Evolutionary conservation across 2,113 vertebrate species (phyloP), one percentile per base, ranked within the genome.

Genomic region (Apodemus sylvaticus): DNA sequence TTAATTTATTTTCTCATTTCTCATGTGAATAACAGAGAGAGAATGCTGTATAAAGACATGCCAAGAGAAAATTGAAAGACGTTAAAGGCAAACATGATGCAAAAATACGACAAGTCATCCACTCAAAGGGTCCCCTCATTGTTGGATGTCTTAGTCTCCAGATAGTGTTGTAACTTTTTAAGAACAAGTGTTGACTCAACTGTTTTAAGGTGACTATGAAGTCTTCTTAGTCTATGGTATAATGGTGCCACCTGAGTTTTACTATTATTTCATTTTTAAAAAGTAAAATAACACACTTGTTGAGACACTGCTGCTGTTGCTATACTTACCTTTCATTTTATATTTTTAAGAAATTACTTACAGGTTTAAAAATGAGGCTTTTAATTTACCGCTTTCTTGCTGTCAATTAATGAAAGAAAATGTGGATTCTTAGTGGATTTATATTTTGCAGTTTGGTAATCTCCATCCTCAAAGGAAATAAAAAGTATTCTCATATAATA

Each of bases 81-180:
- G 14, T 5, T 70, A 82, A 83, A 48, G 10, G 29, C 9, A 89
- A 92, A 70, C 3, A 29, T 68, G 3, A 34, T 68, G 39, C 78
- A 45, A 92, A 94, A 91, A 93, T 86, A 42, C 6, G 11, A 60
- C 86, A 85, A 42, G 53, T 10, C n/a, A 34, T 78, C 81, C 77
- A 66, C 20, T 12, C 19, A 73, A 79, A 93, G 58, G 5, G 13
- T 71, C 0, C 3, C 45, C 51, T 76, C 68, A 48, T 4, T 0
- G 89, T 93, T 91, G 22, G n/a, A 42, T n/a, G 62, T 91, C 60
- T 68, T 58, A 71, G 2, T 51, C 24, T 87, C 83, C 91, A 24
- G 34, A 62, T 73, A 95, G 81, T 94, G n/a, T 74, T 96, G 11
- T 83, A n/a, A 70, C 42, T 68, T n/a, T n/a, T 53, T 10, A 88